Evolutionary conservation across 2,888 invertebrate species (phyloP).

Genomic region (Nineta flava): DNA sequence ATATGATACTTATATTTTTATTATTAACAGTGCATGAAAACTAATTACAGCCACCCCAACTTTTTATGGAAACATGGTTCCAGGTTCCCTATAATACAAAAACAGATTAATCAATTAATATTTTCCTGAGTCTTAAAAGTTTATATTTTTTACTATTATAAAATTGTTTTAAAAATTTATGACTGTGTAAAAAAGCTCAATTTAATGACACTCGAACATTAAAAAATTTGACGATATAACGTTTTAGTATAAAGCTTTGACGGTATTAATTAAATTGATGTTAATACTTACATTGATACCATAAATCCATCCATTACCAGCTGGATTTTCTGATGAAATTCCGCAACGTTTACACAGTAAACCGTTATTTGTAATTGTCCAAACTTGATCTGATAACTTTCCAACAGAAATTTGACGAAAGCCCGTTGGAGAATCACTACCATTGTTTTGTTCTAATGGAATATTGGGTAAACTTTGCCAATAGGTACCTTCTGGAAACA

Average conservation of each 20-base stretch:
- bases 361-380: slow-evolving; percentile 60
- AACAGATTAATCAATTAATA: no score
- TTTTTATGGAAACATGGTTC: slow-evolving; percentile 26
- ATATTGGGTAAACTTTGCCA: slow-evolving; percentile 57
- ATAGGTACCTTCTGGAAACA: slow-evolving; percentile 67
- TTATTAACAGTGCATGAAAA: no score
- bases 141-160: no score
- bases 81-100: slow-evolving; percentile 33
- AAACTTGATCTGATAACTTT: slow-evolving; percentile 45
- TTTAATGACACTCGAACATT: no score
- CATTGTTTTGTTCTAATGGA: slow-evolving; percentile 18
- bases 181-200: no score
- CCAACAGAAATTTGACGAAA: slow-evolving; percentile 60
- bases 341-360: slow-evolving; percentile 56
- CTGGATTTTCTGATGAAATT: slow-evolving; percentile 51
- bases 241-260: no score
- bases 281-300: slow-evolving; percentile 38
- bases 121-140: no score
- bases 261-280: no score
- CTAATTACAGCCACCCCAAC: neutral
- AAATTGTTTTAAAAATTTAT: no score
- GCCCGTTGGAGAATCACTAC: slow-evolving; percentile 22
- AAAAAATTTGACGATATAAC: no score
- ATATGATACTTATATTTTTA: no score
- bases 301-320: slow-evolving; percentile 64